Evolutionary conservation across 2,113 vertebrate species (phyloP), one percentile per base, ranked within the genome.

Genomic region (Callipepla squamata): DNA sequence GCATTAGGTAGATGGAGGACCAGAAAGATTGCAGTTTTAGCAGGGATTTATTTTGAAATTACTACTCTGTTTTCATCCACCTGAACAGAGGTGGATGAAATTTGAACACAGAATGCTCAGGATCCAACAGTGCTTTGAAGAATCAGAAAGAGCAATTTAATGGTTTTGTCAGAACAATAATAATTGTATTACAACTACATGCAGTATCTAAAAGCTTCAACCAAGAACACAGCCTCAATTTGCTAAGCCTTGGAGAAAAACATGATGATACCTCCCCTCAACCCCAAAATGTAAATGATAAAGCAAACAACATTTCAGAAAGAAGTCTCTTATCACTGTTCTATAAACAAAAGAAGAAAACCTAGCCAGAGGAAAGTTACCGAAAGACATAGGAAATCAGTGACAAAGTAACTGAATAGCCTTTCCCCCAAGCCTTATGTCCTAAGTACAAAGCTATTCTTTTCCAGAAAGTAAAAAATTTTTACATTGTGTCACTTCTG

Each of bases 81-180:
- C n/a, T 78, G 50, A 53, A 53, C 51, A 53, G 51, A 53, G 26
- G 51, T 17, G 26, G 26, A 28, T 53, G 51, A 53, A 53, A 74
- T 70, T 78, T 47, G 25, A 85, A 22, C 34, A 70, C 28, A 11
- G 44, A 74, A 87, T 58, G 48, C 9, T 74, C 68, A 83, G 57
- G 16, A 87, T 19, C 45, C 76, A 92, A 44, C 19, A 78, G 32
- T 50, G 47, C 13, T 92, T 92, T 92, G 42, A 70, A 67, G 61
- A 83, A 93, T 83, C 72, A 74, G 47, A 93, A 85, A 83, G 25
- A 72, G 11, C 17, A 90, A 90, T 85, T 95, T 80, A 90, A 90
- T 70, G 34, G 2, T 42, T 85, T 89, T 83, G 34, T 75, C 76
- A 92, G 15, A 67, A 22, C 30, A 87, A 65, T 68, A 77, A 62